These are phyloP conservation scores for Daphoenositta chrysoptera DNA, from an alignment of 2,113 vertebrate species.

Conservation along the genomic window DNA sequence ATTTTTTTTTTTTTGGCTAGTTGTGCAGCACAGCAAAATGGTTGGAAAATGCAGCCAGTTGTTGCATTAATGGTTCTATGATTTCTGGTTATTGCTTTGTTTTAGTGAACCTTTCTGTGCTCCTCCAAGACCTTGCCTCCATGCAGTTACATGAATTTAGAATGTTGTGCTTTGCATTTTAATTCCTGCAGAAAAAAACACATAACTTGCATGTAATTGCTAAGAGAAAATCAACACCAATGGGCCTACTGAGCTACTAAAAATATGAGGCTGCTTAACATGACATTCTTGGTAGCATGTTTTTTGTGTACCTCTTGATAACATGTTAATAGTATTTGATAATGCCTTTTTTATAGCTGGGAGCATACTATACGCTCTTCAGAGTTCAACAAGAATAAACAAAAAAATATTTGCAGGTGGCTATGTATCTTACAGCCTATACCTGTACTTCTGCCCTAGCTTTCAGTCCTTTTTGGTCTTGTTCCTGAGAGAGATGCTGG, in stretches of 20 bases:
- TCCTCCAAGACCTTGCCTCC: neutral
- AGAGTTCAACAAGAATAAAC: neutral
- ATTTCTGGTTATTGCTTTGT: constrained; percentile 11
- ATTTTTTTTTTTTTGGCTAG: neutral
- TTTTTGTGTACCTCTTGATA: constrained; percentile 8
- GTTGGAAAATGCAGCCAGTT: neutral
- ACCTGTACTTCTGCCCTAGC: neutral
- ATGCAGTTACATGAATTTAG: neutral
- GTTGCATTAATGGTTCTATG: neutral
- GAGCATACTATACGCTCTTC: neutral
- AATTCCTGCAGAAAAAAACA: neutral
- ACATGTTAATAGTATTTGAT: neutral
- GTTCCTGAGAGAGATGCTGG: neutral
- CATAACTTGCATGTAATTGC: constrained; percentile 48
- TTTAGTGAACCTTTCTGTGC: neutral
- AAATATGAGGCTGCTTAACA: constrained; percentile 7
- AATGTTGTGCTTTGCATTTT: constrained; percentile 36
- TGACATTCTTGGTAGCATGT: constrained; percentile 8
- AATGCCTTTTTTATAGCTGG: neutral
- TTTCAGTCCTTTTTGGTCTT: neutral
- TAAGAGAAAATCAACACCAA: neutral
- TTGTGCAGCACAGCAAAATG: neutral
- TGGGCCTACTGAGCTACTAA: constrained; percentile 7
- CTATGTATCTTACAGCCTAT: neutral
- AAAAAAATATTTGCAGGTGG: neutral